These are phyloP conservation scores for Tenthredo scrophulariae DNA, from an alignment of 2,888 invertebrate genomes.

Conservation along the genomic window DNA sequence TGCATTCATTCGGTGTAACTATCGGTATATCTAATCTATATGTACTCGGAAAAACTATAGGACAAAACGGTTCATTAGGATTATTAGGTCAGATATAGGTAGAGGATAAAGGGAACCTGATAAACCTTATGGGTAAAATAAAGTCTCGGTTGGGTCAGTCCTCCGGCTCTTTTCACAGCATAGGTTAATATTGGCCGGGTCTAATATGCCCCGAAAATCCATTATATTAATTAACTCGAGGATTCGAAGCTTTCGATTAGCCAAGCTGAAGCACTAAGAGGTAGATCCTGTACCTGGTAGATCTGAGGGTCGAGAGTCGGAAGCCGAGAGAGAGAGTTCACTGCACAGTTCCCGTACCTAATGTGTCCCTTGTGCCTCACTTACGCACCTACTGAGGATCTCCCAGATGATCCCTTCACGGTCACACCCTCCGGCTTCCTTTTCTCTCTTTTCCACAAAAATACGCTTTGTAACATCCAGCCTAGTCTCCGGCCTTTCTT, in stretches of 20 bases:
- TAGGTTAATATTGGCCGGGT: background rate
- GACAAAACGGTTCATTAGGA: conserved; percentile 31
- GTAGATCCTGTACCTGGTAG: background rate
- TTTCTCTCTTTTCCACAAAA: conserved; percentile 14
- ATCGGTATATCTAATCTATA: background rate
- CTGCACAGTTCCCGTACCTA: background rate
- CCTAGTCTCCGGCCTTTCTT: conserved; percentile 29
- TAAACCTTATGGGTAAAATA: background rate
- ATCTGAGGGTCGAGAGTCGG: background rate
- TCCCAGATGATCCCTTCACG: background rate
- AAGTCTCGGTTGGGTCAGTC: background rate
- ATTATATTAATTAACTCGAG: conserved; percentile 35
- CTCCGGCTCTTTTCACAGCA: background rate
- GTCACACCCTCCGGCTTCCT: background rate
- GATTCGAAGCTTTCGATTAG: background rate
- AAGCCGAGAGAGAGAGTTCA: background rate
- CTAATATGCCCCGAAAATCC: conserved; percentile 12
- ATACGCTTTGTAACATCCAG: conserved; percentile 9
- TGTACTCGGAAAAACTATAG: background rate
- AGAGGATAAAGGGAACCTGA: conserved; percentile 5
- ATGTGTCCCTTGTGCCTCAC: conserved; percentile 30
- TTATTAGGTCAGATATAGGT: background rate
- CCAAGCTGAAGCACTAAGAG: background rate
- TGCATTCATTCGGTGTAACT: background rate
- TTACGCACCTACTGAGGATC: background rate